phyloP scores from a whole-genome alignment of 2,797 vertebrate genomes.

The Syngnathus rostellatus region DNA sequence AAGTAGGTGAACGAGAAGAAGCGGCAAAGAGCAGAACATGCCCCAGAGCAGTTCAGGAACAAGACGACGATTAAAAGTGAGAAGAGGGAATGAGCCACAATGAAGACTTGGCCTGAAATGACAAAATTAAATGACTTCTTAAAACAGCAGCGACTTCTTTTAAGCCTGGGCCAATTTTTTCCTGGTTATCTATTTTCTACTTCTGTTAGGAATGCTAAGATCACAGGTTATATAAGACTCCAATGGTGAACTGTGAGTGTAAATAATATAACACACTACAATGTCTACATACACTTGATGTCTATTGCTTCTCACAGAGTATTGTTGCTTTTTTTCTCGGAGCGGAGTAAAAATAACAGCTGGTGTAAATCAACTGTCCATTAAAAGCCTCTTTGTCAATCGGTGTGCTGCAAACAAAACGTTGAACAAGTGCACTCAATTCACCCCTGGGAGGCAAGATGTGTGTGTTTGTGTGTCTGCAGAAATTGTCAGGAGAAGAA shows the following conservation, averaged over 20 bases:
- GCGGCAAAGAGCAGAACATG: background rate
- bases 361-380: slow-evolving; percentile 44
- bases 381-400: slow-evolving; percentile 46
- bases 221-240: too few species aligned
- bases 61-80: background rate
- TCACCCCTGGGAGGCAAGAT: slow-evolving; percentile 48
- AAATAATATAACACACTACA: background rate
- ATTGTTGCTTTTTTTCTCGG: too few species aligned
- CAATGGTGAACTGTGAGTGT: too few species aligned
- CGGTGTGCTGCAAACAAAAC: slow-evolving; percentile 42
- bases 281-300: background rate
- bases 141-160: background rate
- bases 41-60: slow-evolving; percentile 4
- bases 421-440: slow-evolving; percentile 45
- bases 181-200: too few species aligned
- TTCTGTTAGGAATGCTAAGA: too few species aligned
- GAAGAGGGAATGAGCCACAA: background rate
- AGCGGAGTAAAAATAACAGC: slow-evolving; percentile 38
- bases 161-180: too few species aligned
- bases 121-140: background rate
- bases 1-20: slow-evolving; percentile 25
- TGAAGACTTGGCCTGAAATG: background rate
- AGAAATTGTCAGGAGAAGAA: slow-evolving; percentile 41
- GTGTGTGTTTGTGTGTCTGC: slow-evolving; percentile 21
- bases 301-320: too few species aligned